Percentiles rank a stretch among this genome's conserved stretches.
phyloP scores from a whole-genome alignment of 2,888 invertebrate genomes.

The Drosophila kokeensis region DNA sequence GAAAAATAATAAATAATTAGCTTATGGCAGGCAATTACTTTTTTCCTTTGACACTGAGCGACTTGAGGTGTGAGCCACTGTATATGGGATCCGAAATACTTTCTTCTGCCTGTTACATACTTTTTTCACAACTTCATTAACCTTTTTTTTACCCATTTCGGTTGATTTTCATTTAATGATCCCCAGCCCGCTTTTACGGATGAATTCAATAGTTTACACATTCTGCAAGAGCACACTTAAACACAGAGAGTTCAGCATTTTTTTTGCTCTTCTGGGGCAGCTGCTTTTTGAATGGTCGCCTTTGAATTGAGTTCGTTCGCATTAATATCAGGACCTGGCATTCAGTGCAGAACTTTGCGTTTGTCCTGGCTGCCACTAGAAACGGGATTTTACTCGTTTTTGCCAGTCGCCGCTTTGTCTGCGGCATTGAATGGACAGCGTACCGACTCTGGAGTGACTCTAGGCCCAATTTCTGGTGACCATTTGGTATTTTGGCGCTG shows the following conservation, averaged over 20 bases:
- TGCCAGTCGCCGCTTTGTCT: conserved; percentile 26
- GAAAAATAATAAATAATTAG: too few relatives aligned
- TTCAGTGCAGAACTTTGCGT: conserved; percentile 15
- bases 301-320: conserved; percentile 48
- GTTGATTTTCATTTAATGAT: conserved; percentile 1
- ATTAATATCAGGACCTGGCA: conserved; percentile 40
- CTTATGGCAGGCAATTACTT: too few relatives aligned
- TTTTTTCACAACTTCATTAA: background rate
- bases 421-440: conserved; percentile 12
- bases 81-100: background rate
- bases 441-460: background rate
- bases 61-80: too few relatives aligned
- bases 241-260: background rate
- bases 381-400: conserved; percentile 13
- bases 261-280: background rate
- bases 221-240: background rate
- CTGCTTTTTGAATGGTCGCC: conserved; percentile 24
- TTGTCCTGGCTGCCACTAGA: conserved; percentile 1
- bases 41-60: too few relatives aligned
- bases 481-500: background rate
- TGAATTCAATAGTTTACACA: conserved; percentile 5
- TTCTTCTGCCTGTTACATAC: background rate
- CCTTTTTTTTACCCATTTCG: background rate
- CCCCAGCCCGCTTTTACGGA: too few relatives aligned
- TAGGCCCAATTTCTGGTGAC: conserved; percentile 2